Base-by-base conservation (phyloP, 2,888 invertebrate species). In the Trichogramma evanescens region DNA sequence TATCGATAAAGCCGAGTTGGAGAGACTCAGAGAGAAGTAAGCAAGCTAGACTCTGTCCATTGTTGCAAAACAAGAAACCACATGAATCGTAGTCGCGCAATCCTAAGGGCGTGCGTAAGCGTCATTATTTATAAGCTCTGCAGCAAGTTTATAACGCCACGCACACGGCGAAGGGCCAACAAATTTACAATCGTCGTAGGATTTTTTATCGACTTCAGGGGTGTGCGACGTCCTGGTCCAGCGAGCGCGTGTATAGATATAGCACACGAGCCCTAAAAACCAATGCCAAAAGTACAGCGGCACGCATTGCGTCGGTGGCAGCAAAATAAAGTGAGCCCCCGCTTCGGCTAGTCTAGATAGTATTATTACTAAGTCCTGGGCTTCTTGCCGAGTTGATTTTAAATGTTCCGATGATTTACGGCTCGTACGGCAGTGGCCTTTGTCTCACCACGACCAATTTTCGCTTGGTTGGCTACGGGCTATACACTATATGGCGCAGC, bases 101-200 rank as follows among this genome's bases (percentile, higher is more conserved):
- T 56, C 43, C 59, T 56, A 62, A 65, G 69, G 69, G 68, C 67
- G 68, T 63, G 62, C 5, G 38, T 51, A n/a, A 52, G 54, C 56
- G 66, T 62, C 67, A 69, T 72, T 72, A 72, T 70, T 72, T 71
- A 72, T 71, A 67, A 66, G 69, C 67, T 66, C 66, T 66, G 69
- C 67, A 68, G 68, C 66, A 26, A 26, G 26, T 26, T 26, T 26
- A 26, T 26, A 26, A 26, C 26, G 26, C 26, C 65, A 67, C 70
- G 65, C 66, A 67, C 65, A 70, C 68, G 66, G 67, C 66, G 65
- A 62, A 63, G 50, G 43, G 48, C 61, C 56, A 62, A 59, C 38
- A 56, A 62, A 62, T 62, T 59, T 62, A 58, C 66, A 66, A 46
- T 39, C 65, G 52, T 9, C 49, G 55, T 51, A 26, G 26, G 50